Conservation (phyloP, 2,797 vertebrate genomes). For the Rhincodon typus region DNA sequence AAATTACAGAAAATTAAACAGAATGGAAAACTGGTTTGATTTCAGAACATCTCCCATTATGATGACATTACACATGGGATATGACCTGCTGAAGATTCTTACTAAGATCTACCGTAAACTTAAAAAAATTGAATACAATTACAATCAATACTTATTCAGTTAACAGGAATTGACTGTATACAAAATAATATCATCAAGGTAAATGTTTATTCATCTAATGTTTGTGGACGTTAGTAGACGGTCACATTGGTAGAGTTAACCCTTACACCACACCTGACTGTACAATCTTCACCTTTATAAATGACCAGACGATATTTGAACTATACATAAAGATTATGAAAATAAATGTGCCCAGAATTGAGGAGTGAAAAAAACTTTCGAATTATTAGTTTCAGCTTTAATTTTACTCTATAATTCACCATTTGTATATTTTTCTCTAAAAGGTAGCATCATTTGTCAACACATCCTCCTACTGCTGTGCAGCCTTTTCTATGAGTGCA, state of each 20-base stretch:
- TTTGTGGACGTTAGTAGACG: background rate
- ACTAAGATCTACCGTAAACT: background rate
- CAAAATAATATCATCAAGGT: background rate
- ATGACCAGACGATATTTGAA: background rate
- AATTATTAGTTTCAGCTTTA: background rate
- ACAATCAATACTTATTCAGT: background rate
- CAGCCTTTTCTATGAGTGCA: background rate
- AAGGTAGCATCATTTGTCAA: background rate
- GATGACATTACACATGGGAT: constrained; percentile 1
- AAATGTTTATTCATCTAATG: constrained; percentile 29
- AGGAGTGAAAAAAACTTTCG: background rate
- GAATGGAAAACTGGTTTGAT: background rate
- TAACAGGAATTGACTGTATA: constrained; percentile 9
- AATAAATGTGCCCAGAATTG: background rate
- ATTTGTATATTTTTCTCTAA: background rate
- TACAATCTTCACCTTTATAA: background rate
- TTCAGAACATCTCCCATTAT: background rate
- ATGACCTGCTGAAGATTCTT: background rate
- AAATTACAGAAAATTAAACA: background rate
- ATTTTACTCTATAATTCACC: background rate
- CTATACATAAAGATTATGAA: background rate
- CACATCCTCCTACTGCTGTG: background rate
- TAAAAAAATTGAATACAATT: constrained; percentile 12
- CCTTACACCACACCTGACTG: constrained; percentile 26
- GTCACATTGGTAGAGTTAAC: constrained; percentile 20